phyloP scores from a whole-genome alignment of 2,888 invertebrate species.

The Tetheella fluctuosa region DNA sequence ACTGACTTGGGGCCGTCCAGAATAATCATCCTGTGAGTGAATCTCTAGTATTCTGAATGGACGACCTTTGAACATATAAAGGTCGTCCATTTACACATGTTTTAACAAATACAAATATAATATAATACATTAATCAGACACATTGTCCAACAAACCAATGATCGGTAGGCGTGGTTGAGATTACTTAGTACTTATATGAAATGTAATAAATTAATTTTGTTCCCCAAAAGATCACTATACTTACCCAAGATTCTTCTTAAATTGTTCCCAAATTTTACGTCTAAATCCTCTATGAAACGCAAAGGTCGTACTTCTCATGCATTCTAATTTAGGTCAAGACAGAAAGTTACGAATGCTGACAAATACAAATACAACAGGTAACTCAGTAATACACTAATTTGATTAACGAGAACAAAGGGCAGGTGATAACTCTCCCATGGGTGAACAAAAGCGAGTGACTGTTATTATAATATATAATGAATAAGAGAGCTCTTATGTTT shows the following conservation, averaged over 20 bases:
- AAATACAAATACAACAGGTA: neutral
- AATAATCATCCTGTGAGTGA: neutral
- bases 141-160: too few species aligned
- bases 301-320: too few species aligned
- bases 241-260: neutral
- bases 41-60: neutral
- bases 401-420: conserved; percentile 26
- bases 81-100: too few species aligned
- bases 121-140: too few species aligned
- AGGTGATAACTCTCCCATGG: conserved; percentile 27
- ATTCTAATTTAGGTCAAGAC: conserved; percentile 1
- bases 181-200: too few species aligned
- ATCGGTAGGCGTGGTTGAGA: too few species aligned
- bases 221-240: too few species aligned
- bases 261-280: neutral
- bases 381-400: conserved; percentile 12
- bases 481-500: neutral
- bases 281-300: too few species aligned
- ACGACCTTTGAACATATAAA: too few species aligned
- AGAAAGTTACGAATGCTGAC: neutral
- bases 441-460: conserved; percentile 15
- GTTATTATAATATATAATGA: neutral
- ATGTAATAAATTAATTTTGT: neutral
- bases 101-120: too few species aligned
- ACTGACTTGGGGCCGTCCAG: neutral